Evolutionary conservation across 2,888 invertebrate species (phyloP), one percentile per base, ranked within the genome.

Genomic region (Ernsta delagoae): DNA sequence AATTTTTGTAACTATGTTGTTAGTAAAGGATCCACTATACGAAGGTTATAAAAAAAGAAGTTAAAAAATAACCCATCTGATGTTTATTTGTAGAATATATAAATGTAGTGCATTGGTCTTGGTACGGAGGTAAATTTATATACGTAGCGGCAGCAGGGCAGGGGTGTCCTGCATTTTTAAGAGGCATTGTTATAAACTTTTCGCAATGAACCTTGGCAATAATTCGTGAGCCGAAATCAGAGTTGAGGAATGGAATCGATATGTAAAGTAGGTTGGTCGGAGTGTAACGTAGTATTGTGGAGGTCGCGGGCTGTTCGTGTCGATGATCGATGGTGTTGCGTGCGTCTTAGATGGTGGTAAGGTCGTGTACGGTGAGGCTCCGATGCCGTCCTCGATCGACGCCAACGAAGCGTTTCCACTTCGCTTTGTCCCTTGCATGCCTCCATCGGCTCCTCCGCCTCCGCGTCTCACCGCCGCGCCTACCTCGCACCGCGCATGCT

Each of bases 291-390:
- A 82, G 82, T 79, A 59, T 70, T 70, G 72, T 73, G 70, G 74
- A 76, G 76, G 77, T 75, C 74, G 75, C 71, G 71, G 67, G 72
- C 68, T 75, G 83, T 87, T 89, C 90, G 88, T 90, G 90, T 77
- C 81, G 80, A 81, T 87, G 87, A 88, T 87, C 86, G 87, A 87
- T 89, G 87, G 79, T 82, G 76, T 87, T 83, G 88, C 89, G 89
- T 88, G 85, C 78, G 81, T 81, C 75, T 77, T 74, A 72, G 77
- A 74, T 74, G 77, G 79, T 77, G 79, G 82, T 81, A 83, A 83
- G 83, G 82, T 80, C 83, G 83, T 77, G 79, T 73, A 77, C 73
- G 78, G 75, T 75, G 77, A 75, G 76, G 75, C 75, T 79, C 75
- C 74, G 78, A 71, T 74, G 78, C 78, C 81, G 79, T 80, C 82